phyloP scores from a whole-genome alignment of 2,888 invertebrate species.

The Xestobium rufovillosum region DNA sequence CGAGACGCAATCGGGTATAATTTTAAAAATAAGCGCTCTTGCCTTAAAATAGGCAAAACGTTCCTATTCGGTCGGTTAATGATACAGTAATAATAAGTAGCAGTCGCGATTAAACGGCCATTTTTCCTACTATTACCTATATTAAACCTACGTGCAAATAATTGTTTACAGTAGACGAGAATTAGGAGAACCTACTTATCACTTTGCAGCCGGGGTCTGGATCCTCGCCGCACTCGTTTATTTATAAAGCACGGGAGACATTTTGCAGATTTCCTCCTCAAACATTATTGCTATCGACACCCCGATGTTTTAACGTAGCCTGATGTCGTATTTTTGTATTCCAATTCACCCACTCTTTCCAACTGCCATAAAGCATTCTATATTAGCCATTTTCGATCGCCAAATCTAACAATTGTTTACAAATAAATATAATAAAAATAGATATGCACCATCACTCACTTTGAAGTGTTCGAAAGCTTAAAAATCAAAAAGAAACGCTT shows the following conservation, averaged over 20 bases:
- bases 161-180: slow-evolving; percentile 35
- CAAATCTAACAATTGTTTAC: not conserved
- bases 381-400: slow-evolving; percentile 1
- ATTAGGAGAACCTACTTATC: slow-evolving; percentile 37
- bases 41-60: slow-evolving; percentile 30
- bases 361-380: no score
- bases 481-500: no score
- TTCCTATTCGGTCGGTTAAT: slow-evolving; percentile 32
- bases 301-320: slow-evolving; percentile 41
- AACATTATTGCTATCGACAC: slow-evolving; percentile 36
- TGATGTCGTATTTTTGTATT: no score
- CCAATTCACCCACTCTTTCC: no score
- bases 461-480: no score
- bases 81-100: slow-evolving; percentile 30
- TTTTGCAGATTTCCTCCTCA: slow-evolving; percentile 39
- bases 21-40: slow-evolving; percentile 37
- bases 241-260: slow-evolving; percentile 40
- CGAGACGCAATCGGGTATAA: slow-evolving; percentile 41
- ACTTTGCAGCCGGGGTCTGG: no score
- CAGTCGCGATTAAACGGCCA: slow-evolving; percentile 32
- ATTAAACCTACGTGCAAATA: slow-evolving; percentile 22
- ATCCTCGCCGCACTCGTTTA: no score
- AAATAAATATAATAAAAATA: not conserved
- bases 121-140: slow-evolving; percentile 29
- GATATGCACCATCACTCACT: no score